Base-by-base conservation (phyloP, 2,113 vertebrate species). In the Plectropomus leopardus region DNA sequence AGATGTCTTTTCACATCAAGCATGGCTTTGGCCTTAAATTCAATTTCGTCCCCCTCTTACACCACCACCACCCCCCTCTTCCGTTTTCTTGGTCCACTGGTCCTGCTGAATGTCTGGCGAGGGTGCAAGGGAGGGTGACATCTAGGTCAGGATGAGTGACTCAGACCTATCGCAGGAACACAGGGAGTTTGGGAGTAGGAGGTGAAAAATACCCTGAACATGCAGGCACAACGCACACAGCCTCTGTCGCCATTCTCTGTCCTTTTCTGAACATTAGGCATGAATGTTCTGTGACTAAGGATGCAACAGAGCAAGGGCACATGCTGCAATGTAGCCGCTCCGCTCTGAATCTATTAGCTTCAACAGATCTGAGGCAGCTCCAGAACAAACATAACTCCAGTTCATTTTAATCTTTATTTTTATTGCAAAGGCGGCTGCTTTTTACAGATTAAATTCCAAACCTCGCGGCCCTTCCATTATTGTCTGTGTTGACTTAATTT, bases 61-160 rank as follows among this genome's bases (percentile, higher is more conserved):
- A 40, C 8, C 65, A n/a, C 7, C 36, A 36, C 55, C 53, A 9
- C 11, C 44, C 58, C 26, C 36, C 64, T 26, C 47, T 45, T 81
- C 78, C 10, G 51, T 86, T 76, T 83, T 78, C 45, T 55, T 51
- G 86, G 85, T 88, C 84, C 73, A 23, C 85, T 78, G 86, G 80
- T 86, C 67, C 34, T 34, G 83, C 58, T 79, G 73, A 70, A 85
- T 71, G 65, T 84, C 60, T 69, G 78, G 71, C 30, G 32, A 64
- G 69, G 61, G 67, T 21, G 68, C 40, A 14, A 5, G 54, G 47
- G 44, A 51, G 69, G 85, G 67, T 88, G 92, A 90, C 89, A 91
- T 92, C 72, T 82, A 76, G 89, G 90, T 92, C 92, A 85, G 76
- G 34, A 19, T 23, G 72, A 81, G 85, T 91, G 91, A 94, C 79